Conservation (phyloP, 2,888 invertebrate genomes). For the Nesidiocoris tenuis region DNA sequence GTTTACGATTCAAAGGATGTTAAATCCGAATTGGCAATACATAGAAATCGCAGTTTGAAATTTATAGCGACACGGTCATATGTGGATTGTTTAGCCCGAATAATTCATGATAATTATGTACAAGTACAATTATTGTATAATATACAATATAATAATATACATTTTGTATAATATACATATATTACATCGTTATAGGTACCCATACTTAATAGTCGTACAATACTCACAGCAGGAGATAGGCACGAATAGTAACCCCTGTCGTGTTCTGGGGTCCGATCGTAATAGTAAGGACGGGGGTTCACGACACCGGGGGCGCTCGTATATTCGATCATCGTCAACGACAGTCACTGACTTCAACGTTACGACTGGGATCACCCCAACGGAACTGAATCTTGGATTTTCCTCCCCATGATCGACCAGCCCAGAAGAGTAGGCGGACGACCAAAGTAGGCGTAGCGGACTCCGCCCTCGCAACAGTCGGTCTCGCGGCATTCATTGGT, state of each 20-base stretch:
- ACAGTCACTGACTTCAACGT: background rate
- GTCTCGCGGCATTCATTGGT: slow-evolving; percentile 12
- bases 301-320: slow-evolving; percentile 24
- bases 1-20: too few relatives aligned
- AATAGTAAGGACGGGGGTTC: slow-evolving; percentile 15
- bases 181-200: too few relatives aligned
- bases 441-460: slow-evolving; percentile 1
- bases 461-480: slow-evolving; percentile 11
- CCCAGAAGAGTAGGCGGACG: background rate
- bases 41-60: too few relatives aligned
- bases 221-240: slow-evolving; percentile 32
- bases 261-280: slow-evolving; percentile 33
- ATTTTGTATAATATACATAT: too few relatives aligned
- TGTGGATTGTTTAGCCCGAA: too few relatives aligned
- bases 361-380: background rate
- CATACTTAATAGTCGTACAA: too few relatives aligned
- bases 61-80: too few relatives aligned
- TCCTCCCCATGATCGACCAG: background rate
- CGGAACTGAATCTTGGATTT: background rate
- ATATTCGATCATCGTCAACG: slow-evolving; percentile 36
- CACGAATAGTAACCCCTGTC: slow-evolving; percentile 36
- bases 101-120: too few relatives aligned
- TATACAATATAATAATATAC: too few relatives aligned
- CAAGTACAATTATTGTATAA: too few relatives aligned
- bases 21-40: too few relatives aligned